Evolutionary conservation across 2,888 invertebrate species (phyloP), one percentile per base, ranked within the genome.

Genomic region (Drosophila anomalipes): DNA sequence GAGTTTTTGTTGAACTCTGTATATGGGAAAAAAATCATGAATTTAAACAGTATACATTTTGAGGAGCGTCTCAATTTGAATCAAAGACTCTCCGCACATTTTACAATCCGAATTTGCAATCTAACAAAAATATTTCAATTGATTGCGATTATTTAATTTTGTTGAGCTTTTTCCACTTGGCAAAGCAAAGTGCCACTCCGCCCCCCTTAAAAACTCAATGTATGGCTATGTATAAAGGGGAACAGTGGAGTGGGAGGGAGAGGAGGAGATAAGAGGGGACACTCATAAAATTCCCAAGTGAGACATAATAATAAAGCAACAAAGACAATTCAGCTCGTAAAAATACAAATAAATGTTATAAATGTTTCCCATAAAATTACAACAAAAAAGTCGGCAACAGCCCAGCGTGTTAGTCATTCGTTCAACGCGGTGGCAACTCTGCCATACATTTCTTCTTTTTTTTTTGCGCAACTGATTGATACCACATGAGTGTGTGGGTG

Each of bases 271-370:
- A 26, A 47, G 51, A 41, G 39, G 51, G 39, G 26, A 7, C 51
- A 61, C 80, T 73, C 79, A 72, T 86, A 81, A 85, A 89, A 89
- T 74, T 61, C 75, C 81, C 69, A 79, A 88, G 79, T 86, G 82
- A 81, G 79, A 78, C 86, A 86, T 86, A 88, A 88, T 90, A 86
- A 86, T 86, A 88, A 90, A 90, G 77, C 89, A 88, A 83, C 77
- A 90, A 83, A 90, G 84, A 86, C 89, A 90, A 86, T 86, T 87
- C 77, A 74, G 79, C 66, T 84, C 86, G 83, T 89, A 90, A 86
- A 86, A 79, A 90, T 79, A 76, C 88, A 79, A 88, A 90, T 90
- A 86, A 88, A 90, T 90, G 86, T 88, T 88, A 86, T 90, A 86
- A 86, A 86, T 90, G 89, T 77, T 76, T 70, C 83, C 81, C 86